Percentiles rank a stretch among this genome's conserved stretches.
Conservation (phyloP, 1,140 invertebrate genomes). For the Drosophila azteca region DNA sequence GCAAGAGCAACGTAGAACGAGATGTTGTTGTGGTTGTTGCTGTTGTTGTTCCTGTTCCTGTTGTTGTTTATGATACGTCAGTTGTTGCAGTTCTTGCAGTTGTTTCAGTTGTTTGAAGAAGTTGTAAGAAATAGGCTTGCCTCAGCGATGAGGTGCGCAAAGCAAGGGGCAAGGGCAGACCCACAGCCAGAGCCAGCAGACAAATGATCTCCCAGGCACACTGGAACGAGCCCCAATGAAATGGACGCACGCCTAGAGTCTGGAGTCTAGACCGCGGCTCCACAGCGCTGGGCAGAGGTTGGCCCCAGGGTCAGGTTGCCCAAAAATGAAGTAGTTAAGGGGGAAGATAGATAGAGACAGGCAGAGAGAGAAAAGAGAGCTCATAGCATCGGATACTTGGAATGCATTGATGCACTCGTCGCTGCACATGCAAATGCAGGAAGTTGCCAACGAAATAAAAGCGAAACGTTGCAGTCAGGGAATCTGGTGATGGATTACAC, state of each 20-base stretch:
- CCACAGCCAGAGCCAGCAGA: slow-evolving; percentile 22
- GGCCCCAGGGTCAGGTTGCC: slow-evolving; percentile 3
- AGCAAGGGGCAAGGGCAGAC: background rate
- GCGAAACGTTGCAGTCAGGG: background rate
- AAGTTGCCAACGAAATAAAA: slow-evolving; percentile 20
- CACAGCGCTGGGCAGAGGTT: background rate
- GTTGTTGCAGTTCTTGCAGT: slow-evolving; percentile 54
- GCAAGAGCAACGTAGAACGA: slow-evolving; percentile 51
- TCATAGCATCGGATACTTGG: slow-evolving; percentile 42
- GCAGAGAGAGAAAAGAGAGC: slow-evolving; percentile 12
- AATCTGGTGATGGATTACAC: slow-evolving; percentile 65
- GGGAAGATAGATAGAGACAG: background rate
- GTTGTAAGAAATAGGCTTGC: slow-evolving; percentile 77
- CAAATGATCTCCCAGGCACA: slow-evolving; percentile 58
- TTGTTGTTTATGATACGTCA: slow-evolving; percentile 79
- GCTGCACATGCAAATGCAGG: slow-evolving; percentile 70
- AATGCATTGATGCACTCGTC: slow-evolving; percentile 35
- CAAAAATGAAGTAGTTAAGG: slow-evolving; percentile 10
- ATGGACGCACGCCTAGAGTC: background rate
- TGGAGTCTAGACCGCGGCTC: no score
- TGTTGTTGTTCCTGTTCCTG: slow-evolving; percentile 55
- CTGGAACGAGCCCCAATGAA: slow-evolving; percentile 32
- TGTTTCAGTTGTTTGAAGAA: slow-evolving; percentile 68
- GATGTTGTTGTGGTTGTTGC: slow-evolving; percentile 62
- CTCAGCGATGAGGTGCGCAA: slow-evolving; percentile 21